Evolutionary conservation across 2,888 invertebrate species (phyloP), one percentile per base, ranked within the genome.

Genomic region (Plagodis pulveraria): DNA sequence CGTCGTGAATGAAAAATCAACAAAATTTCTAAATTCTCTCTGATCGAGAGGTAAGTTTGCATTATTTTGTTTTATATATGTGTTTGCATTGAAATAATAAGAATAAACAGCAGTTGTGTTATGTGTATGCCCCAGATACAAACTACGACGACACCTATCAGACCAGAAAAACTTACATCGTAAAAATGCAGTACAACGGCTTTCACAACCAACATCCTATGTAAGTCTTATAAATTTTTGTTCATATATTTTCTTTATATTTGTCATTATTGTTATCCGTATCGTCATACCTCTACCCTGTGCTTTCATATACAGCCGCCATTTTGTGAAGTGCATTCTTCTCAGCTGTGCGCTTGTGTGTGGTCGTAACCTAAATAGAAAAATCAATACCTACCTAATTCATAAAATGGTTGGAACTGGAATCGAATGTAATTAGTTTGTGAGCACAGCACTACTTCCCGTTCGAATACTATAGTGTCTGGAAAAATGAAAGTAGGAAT

Each of bases 141-240:
- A 77, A 83, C 73, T 83, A 84, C 87, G 86, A 86, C 70, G 69
- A 67, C 79, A 84, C 84, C 83, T 86, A 81, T 78, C 83, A 83
- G 72, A 66, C 80, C 70, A 74, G 69, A 73, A 70, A 76, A 74
- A 74, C 68, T 65, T 59, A 59, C 58, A 58, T 50, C 57, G 71
- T 66, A 79, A 87, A 69, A 73, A 93, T 93, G 93, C 93, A 93
- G 87, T 93, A 91, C 83, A 92, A 91, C 89, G 89, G 89, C 73
- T 92, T 91, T 73, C 91, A 89, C 69, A 91, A 91, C 76, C 93
- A 92, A 78, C 93, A 92, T 77, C 92, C 90, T 46, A 91, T 93
- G 93, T 93, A 84, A 88, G 92, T 63, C 32, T 7, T 35, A 62
- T 51, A 49, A 56, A 49, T 56, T 22, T 22, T 22, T 2, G 54